These are phyloP conservation scores for Hymenopus coronatus DNA, from an alignment of 2,888 invertebrate genomes.

Conservation along the genomic window DNA sequence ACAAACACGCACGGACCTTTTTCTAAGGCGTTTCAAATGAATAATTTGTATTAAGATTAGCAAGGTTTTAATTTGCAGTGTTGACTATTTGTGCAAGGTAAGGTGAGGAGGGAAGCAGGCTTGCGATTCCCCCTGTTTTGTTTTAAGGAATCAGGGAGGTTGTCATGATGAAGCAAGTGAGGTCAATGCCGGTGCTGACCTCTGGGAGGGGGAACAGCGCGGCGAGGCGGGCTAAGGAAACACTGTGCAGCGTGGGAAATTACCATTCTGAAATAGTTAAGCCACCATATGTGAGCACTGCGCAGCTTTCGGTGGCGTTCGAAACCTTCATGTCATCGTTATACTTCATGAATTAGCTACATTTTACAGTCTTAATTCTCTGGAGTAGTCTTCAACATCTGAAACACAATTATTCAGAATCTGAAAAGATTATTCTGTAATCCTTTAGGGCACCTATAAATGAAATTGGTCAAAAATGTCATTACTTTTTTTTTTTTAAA, in stretches of 20 bases:
- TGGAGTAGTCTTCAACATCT: no score
- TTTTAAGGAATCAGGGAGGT: background rate
- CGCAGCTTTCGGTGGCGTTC: background rate
- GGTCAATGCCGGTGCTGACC: conserved; percentile 21
- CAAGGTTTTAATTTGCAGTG: no score
- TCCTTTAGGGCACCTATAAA: no score
- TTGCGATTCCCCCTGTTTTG: background rate
- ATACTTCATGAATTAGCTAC: no score
- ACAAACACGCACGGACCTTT: no score
- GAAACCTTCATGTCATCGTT: background rate
- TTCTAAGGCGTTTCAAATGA: no score
- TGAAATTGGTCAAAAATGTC: no score
- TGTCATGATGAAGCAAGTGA: background rate
- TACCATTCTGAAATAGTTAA: background rate
- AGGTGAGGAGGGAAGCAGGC: background rate
- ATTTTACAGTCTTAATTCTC: no score
- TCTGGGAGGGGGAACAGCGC: background rate
- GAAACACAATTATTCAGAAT: no score
- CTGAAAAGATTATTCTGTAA: no score
- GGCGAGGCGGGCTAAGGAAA: background rate
- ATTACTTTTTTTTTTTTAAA: no score
- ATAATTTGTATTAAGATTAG: no score
- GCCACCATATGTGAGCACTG: background rate
- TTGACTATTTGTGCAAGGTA: background rate
- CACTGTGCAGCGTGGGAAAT: background rate